Evolutionary conservation across 2,888 invertebrate species (phyloP), one percentile per base, ranked within the genome.

Genomic region (Apotomis betuletana): DNA sequence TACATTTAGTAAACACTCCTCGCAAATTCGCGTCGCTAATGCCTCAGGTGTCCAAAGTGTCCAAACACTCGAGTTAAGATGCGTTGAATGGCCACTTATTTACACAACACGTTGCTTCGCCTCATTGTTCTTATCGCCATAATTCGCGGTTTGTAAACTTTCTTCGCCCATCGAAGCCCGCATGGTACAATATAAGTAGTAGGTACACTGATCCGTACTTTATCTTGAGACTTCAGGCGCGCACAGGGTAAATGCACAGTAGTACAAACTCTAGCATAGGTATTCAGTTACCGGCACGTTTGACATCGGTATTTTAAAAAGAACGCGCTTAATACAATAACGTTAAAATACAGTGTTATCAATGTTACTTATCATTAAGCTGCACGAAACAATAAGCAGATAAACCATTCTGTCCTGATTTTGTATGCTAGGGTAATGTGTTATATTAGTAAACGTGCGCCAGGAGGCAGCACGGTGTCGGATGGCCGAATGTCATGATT

Each of bases 101-200:
- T 57, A 67, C 62, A 72, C 61, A 72, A 72, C 71, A 67, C n/a
- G 27, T 52, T 44, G 63, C 62, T 51, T 58, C 64, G 77, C 74
- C 69, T 84, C 81, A 90, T 91, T 91, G 91, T 91, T 89, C 82
- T 70, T 76, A 73, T 75, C 68, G 73, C 73, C 76, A 81, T 79
- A 79, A 79, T 80, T 87, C 86, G 79, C 84, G 86, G 86, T 87
- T 86, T 82, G 82, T 85, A 84, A 86, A 89, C 88, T 90, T 87
- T 89, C 90, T 67, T 67, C 58, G 38, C 67, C 10, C 58, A 58
- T 58, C 62, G 41, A 63, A 27, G 64, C 57, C 64, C 70, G 65
- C 58, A 15, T 51, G 27, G 2, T 8, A 54, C 41, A 44, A 41
- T 64, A 12, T 0, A 55, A 44, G 44, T 12, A 54, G 38, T 12